Base-by-base conservation (phyloP, 1,140 invertebrate species). In the Branchinecta lynchi region DNA sequence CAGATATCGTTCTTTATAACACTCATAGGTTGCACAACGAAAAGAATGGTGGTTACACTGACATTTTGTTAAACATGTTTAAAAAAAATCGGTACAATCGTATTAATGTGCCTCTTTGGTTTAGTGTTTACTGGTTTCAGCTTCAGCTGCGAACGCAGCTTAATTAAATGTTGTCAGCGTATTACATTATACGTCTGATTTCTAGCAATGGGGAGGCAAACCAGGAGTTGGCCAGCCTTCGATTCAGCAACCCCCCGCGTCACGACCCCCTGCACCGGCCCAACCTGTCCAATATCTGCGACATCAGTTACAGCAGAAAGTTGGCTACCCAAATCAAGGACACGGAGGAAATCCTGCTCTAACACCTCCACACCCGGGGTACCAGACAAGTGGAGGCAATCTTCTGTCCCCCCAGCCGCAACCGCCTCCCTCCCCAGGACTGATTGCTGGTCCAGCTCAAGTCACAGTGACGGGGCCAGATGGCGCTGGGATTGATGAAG, bases 401-500 rank as follows among this genome's bases (percentile, higher is more conserved):
- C 77, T 78, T 66, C 78, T 79, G 72, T 82, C 84, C 44, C 82
- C 71, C 65, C 72, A 73, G 70, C 73, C 73, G 44, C 72, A 71
- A 67, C 74, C 73, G 69, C 73, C 72, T 65, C 67, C 70, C 66
- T 68, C 66, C 51, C 74, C 73, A 69, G 74, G 73, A 45, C 72
- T 81, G 66, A 79, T 80, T 70, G 79, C 80, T 72, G 83, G 84
- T 75, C 86, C 87, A 21, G 88, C 89, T n/a, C 87, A 87, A 66
- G 85, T 92, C 69, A 87, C 90, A 73, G 90, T 89, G 70, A 92
- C 89, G 65, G 90, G 90, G 32, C 89, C 90, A 5, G 90, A 92
- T 81, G 90, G 90, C 17, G 85, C 89, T 67, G 85, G 87, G 43
- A 82, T 93, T 71, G 90, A 93, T 78, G 91, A 93, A 79, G 90